These are phyloP conservation scores for Cyprinodon variegatus DNA, from an alignment of 2,113 vertebrate species.

Conservation along the genomic window DNA sequence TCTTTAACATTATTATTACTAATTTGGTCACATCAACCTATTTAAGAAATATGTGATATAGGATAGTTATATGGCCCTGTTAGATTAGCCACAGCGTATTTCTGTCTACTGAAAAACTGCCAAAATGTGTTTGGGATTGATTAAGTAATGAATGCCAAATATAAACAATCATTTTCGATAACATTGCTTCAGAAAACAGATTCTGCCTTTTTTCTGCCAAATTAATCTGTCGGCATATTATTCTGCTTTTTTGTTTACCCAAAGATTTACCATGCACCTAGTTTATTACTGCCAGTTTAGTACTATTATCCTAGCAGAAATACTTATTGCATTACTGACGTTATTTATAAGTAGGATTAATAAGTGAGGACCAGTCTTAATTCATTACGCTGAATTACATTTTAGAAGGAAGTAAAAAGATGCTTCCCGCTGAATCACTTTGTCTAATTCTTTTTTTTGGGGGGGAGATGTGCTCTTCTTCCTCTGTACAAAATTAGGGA, in stretches of 20 bases:
- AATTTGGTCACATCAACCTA: too few relatives aligned
- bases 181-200: background rate
- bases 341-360: background rate
- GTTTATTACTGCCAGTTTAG: background rate
- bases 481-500: conserved; percentile 40
- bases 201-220: background rate
- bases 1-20: too few relatives aligned
- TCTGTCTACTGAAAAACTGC: too few relatives aligned
- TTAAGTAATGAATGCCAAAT: background rate
- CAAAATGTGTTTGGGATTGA: background rate
- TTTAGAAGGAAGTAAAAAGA: conserved; percentile 4
- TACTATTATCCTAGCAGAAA: background rate
- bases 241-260: background rate
- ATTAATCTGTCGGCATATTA: background rate
- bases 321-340: background rate
- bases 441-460: conserved; percentile 19
- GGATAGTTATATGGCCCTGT: too few relatives aligned
- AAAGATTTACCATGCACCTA: background rate
- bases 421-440: conserved; percentile 40
- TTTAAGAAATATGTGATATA: too few relatives aligned
- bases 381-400: background rate
- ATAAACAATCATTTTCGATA: background rate
- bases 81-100: too few relatives aligned
- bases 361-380: background rate
- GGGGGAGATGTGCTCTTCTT: conserved; percentile 27